Evolutionary conservation across 2,888 invertebrate genomes (phyloP), one percentile per base, ranked within the genome.

Genomic region (Busseola fusca): DNA sequence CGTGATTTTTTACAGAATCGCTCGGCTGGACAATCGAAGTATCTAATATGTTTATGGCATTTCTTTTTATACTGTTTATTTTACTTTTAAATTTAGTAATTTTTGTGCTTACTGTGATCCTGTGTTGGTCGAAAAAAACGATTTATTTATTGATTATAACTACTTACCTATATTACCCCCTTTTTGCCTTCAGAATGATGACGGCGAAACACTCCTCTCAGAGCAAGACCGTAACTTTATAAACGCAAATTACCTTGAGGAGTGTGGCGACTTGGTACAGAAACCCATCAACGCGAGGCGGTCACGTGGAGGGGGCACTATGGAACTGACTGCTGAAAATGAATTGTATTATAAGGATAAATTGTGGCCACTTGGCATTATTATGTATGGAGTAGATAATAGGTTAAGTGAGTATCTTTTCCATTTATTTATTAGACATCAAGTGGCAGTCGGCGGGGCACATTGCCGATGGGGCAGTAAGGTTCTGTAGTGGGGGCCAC

Each of bases 321-420:
- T 81, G 6, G 67, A 81, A 5, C 59, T 91, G 9, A 84, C 84
- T 0, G 60, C 48, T 0, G 86, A 81, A 0, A 92, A 91, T 54
- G n/a, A 83, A 1, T 14, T 66, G 0, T 93, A 84, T 63, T 94
- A 94, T 54, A 69, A 62, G 0, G 70, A 88, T 0, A 91, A 89
- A 5, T 4, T 91, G 1, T 95, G 95, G 95, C 94, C 94, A 0
- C 74, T 93, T 0, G 94, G 91, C 0, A 87, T 95, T 0, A 87
- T 94, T 0, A 87, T 93, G 86, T 95, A 91, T 42, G 89, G 88
- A 0, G 76, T 91, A 0, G 85, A 90, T 0, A 48, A 76, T 0
- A 21, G 65, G 0, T 58, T 91, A 7, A 78, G 93, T 93, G 56
- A 88, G 92, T 86, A 63, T 42, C 7, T 4, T 3, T 37, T 6